Percentiles rank a stretch among this genome's conserved stretches.
phyloP scores from a whole-genome alignment of 2,797 vertebrate genomes.

The Cygnus olor region DNA sequence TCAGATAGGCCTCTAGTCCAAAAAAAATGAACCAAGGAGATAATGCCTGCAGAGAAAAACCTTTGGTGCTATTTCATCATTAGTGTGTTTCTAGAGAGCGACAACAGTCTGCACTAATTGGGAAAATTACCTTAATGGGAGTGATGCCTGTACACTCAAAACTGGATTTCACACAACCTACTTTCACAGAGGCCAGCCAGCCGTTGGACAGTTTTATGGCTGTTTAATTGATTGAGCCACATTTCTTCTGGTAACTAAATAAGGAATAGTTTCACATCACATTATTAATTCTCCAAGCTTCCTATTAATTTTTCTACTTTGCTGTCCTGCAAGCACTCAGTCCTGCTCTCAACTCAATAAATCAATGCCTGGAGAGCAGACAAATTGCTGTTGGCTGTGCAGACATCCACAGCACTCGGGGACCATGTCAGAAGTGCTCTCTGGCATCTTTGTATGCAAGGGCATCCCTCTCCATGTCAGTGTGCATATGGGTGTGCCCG shows the following conservation, averaged over 20 bases:
- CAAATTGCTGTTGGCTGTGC: neutral
- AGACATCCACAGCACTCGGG: neutral
- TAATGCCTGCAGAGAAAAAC: neutral
- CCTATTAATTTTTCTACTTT: neutral
- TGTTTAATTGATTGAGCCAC: neutral
- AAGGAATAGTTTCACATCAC: neutral
- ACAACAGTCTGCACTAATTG: neutral
- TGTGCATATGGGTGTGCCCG: fast-evolving
- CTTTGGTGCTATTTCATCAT: neutral
- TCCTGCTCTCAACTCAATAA: neutral
- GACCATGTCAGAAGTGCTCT: neutral
- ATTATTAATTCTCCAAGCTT: neutral
- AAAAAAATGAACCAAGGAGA: neutral
- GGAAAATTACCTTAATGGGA: neutral
- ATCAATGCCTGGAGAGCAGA: neutral
- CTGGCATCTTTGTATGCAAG: neutral
- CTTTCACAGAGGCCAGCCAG: neutral
- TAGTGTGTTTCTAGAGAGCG: neutral
- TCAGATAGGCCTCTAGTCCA: neutral
- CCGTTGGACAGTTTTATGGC: neutral
- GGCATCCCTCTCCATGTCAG: neutral
- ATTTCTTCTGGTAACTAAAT: neutral
- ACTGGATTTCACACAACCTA: neutral
- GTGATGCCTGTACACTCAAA: neutral
- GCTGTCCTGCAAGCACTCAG: neutral